A percentile compares a stretch with the other conserved stretches of the same genome.
phyloP scores from a whole-genome alignment of 1,140 invertebrate species.

The Adelges cooleyi region DNA sequence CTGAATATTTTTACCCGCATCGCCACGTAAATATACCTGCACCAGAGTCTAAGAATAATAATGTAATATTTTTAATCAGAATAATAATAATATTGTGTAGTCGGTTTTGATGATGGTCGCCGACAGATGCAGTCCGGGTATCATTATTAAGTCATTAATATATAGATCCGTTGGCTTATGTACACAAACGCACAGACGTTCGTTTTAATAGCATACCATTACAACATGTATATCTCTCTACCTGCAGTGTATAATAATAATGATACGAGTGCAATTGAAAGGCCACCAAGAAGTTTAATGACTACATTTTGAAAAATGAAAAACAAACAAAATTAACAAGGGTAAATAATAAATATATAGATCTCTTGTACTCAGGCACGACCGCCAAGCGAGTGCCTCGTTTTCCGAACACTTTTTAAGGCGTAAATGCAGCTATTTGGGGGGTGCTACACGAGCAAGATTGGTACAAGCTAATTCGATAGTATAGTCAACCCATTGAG shows the following conservation, averaged over 20 bases:
- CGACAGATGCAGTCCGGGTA: not conserved
- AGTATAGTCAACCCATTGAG: too few species aligned
- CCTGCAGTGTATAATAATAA: not conserved
- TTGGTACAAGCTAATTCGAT: too few species aligned
- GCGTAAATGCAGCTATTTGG: too few species aligned
- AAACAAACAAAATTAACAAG: not conserved
- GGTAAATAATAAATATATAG: not conserved
- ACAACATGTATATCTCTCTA: not conserved
- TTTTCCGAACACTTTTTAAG: too few species aligned
- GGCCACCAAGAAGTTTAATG: constrained; percentile 16
- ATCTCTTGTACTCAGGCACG: not conserved
- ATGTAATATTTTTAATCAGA: not conserved
- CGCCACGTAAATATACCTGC: not conserved
- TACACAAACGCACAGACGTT: not conserved
- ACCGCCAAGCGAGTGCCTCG: too few species aligned
- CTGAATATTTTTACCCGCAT: too few species aligned
- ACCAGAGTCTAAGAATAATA: not conserved
- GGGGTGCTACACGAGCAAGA: too few species aligned
- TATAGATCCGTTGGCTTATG: not conserved
- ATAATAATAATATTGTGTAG: too few species aligned
- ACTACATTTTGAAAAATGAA: not conserved
- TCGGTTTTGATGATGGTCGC: not conserved
- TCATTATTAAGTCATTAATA: constrained; percentile 25
- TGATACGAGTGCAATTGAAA: not conserved
- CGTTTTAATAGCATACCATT: not conserved